Percentiles rank a stretch among this genome's conserved stretches.
These are phyloP conservation scores for Champsocephalus gunnari DNA, from an alignment of 2,797 vertebrate genomes.

Conservation along the genomic window DNA sequence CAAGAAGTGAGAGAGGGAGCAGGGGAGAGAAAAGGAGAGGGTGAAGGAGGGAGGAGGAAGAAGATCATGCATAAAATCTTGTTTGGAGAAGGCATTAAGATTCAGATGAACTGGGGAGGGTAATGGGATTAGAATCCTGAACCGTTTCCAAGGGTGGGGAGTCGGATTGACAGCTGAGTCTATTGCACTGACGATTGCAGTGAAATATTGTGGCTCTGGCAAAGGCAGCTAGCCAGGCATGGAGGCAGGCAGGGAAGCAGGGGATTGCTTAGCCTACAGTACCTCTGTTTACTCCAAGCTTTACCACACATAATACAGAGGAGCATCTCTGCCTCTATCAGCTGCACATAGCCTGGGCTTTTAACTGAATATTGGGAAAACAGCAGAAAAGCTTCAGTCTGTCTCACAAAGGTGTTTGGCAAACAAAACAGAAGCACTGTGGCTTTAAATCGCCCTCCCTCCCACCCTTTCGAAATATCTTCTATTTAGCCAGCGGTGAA, in stretches of 20 bases:
- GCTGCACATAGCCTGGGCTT: constrained; percentile 50
- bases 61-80: constrained; percentile 91
- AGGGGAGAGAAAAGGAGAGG: constrained; percentile 48
- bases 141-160: constrained; percentile 82
- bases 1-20: constrained; percentile 77
- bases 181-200: constrained; percentile 82
- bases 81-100: constrained; percentile 89
- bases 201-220: constrained; percentile 81
- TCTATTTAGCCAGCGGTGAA: constrained; percentile 91
- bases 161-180: constrained; percentile 81
- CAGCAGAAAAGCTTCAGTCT: constrained; percentile 62
- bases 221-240: constrained; percentile 66
- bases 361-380: constrained; percentile 50
- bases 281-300: constrained; percentile 74
- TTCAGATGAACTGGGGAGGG: constrained; percentile 87
- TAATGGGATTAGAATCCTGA: constrained; percentile 88
- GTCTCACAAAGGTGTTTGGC: constrained; percentile 82
- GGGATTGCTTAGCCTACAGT: constrained; percentile 71
- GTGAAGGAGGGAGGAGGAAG: constrained; percentile 71
- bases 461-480: constrained; percentile 91
- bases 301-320: constrained; percentile 64
- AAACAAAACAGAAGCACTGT: constrained; percentile 85
- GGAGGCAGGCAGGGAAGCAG: constrained; percentile 42
- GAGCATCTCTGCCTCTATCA: constrained; percentile 45
- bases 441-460: constrained; percentile 91